These are phyloP conservation scores for Jaculus jaculus DNA, from an alignment of 2,113 vertebrate genomes.

Conservation along the genomic window DNA sequence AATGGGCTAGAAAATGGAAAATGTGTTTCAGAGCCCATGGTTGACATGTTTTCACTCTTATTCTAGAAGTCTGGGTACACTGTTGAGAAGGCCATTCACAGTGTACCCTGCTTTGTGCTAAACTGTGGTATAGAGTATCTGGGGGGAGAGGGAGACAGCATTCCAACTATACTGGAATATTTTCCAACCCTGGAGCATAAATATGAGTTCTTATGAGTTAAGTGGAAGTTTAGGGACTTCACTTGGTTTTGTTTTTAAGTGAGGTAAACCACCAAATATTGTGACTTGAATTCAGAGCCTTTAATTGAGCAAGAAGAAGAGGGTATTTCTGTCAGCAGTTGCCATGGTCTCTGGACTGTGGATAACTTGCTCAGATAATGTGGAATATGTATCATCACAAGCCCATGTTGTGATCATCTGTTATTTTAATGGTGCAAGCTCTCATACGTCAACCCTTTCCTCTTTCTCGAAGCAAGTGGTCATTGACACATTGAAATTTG, in stretches of 20 bases:
- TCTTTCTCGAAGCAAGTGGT: not conserved
- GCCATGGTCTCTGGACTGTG: not conserved
- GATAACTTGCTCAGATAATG: not conserved
- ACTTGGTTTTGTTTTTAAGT: not conserved
- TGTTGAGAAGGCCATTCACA: slow-evolving; percentile 7
- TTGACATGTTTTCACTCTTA: not conserved
- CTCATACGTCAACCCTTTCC: not conserved
- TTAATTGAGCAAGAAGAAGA: not conserved
- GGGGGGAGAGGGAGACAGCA: not conserved
- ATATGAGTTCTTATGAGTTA: slow-evolving; percentile 17
- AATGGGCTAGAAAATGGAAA: not conserved
- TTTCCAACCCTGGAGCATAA: slow-evolving; percentile 35
- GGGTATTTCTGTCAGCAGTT: not conserved
- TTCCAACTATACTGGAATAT: not conserved
- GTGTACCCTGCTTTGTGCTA: not conserved
- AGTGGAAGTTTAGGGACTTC: not conserved
- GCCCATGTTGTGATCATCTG: not conserved
- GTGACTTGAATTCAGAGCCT: not conserved
- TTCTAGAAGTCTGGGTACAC: not conserved
- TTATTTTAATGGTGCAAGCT: slow-evolving; percentile 29
- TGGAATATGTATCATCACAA: slow-evolving; percentile 1
- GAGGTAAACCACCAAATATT: not conserved
- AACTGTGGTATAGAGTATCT: not conserved
- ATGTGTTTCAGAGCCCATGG: not conserved
- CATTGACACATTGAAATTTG: not conserved